These are phyloP conservation scores for Tenodera sinensis DNA, from an alignment of 2,888 invertebrate genomes.

Conservation along the genomic window DNA sequence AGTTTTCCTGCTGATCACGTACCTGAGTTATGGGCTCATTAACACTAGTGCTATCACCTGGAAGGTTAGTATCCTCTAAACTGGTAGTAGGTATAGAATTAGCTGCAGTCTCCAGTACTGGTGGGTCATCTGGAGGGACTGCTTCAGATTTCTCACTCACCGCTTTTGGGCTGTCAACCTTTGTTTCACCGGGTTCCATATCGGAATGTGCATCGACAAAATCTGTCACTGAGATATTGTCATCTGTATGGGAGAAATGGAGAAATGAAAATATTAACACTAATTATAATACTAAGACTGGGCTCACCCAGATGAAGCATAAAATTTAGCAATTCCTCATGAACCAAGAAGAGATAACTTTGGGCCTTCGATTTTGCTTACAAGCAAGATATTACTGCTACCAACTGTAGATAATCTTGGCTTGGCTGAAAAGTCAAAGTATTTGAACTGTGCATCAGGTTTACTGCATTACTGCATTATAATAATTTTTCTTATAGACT, in stretches of 20 bases:
- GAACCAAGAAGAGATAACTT: too few relatives aligned
- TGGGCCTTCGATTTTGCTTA: too few relatives aligned
- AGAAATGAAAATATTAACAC: background rate
- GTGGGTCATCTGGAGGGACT: conserved; percentile 14
- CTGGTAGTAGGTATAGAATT: background rate
- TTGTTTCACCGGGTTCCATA: conserved; percentile 19
- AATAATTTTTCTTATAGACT: too few relatives aligned
- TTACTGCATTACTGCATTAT: too few relatives aligned
- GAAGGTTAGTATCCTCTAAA: background rate
- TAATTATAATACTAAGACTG: too few relatives aligned
- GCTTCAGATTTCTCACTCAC: conserved; percentile 31
- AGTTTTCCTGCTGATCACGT: background rate
- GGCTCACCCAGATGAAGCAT: too few relatives aligned
- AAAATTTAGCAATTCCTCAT: too few relatives aligned
- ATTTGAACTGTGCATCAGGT: too few relatives aligned
- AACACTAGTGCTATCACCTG: background rate
- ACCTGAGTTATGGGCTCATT: conserved; percentile 3
- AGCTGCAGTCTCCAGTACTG: background rate
- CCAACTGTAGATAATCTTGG: too few relatives aligned
- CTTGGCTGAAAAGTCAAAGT: too few relatives aligned
- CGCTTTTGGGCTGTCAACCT: conserved; percentile 26
- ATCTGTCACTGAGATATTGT: conserved; percentile 30
- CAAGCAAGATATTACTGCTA: too few relatives aligned
- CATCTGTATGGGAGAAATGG: conserved; percentile 25
- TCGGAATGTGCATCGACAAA: conserved; percentile 32